Base-by-base conservation (phyloP, 2,113 vertebrate genomes). In the Chelonoidis abingdonii region DNA sequence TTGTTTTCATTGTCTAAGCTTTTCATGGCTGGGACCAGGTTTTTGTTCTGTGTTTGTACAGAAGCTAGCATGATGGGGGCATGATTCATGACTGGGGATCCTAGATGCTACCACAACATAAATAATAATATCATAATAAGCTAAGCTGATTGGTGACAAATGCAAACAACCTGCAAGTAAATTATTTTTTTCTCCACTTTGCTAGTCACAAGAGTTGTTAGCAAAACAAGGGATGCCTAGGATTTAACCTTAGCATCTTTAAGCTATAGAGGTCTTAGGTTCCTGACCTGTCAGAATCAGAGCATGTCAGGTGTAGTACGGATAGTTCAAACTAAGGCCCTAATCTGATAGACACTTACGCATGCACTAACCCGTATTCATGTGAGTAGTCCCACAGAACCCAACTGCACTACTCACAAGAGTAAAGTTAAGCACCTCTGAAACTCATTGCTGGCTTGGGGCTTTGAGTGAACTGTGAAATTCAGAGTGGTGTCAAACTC, bases 271-370 rank as follows among this genome's bases (percentile, higher is more conserved):
- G 7, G 9, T 44, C 9, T 84, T 49, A 47, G 13, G 21, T 10
- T 22, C 12, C 78, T 17, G 35, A 14, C 8, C 19, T 87, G 92
- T 92, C 84, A 25, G 56, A 78, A 11, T 49, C 82, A 19, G 56
- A 49, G 47, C 87, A 5, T 13, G 19, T 50, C 69, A 92, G 44
- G 35, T 14, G 14, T 83, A 76, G 72, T 88, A 29, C 35, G n/a
- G 25, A 53, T 87, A 27, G 16, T 72, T 93, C 79, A 57, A 8
- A 5, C 19, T 0, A 0, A 2, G 8, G 1, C 4, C 69, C 19
- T 25, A 44, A 78, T 27, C 75, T 47, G 13, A 19, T 14, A 47
- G 24, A 12, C 47, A 25, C 38, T 27, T 47, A 44, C 7, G 41
- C 44, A 78, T 44, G 24, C 44, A 47, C 6, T 25, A 44, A 27